Conservation (phyloP, 2,888 invertebrate species). For the Folsomia manolachei region DNA sequence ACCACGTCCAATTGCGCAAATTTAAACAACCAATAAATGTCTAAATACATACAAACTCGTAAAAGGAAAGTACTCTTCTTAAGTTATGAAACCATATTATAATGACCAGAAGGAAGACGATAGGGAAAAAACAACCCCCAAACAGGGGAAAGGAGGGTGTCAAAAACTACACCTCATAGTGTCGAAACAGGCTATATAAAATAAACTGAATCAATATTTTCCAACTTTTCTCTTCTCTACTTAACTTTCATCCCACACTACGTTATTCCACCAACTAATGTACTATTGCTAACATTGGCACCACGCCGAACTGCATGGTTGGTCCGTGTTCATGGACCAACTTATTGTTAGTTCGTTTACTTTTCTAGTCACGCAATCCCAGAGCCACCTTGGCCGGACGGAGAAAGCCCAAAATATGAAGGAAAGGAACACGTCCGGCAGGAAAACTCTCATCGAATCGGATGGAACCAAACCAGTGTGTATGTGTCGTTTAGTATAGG, state of each 20-base stretch:
- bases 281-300: too few species aligned
- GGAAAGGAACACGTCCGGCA: background rate
- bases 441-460: background rate
- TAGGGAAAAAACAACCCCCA: background rate
- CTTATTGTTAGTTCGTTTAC: background rate
- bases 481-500: too few species aligned
- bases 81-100: background rate
- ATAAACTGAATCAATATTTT: constrained; percentile 45
- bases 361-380: constrained; percentile 7
- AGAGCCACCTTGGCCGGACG: background rate
- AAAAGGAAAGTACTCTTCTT: background rate
- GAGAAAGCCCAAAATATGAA: background rate
- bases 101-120: background rate
- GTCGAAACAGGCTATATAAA: constrained; percentile 46
- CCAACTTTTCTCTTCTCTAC: background rate
- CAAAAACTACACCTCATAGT: constrained; percentile 47
- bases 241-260: too few species aligned
- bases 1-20: background rate
- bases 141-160: constrained; percentile 39
- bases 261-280: too few species aligned
- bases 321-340: background rate
- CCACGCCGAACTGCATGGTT: background rate
- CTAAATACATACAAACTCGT: too few species aligned
- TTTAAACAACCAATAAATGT: too few species aligned
- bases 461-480: too few species aligned